Evolutionary conservation across 2,797 vertebrate genomes (phyloP).

Genomic region (Trachurus trachurus): DNA sequence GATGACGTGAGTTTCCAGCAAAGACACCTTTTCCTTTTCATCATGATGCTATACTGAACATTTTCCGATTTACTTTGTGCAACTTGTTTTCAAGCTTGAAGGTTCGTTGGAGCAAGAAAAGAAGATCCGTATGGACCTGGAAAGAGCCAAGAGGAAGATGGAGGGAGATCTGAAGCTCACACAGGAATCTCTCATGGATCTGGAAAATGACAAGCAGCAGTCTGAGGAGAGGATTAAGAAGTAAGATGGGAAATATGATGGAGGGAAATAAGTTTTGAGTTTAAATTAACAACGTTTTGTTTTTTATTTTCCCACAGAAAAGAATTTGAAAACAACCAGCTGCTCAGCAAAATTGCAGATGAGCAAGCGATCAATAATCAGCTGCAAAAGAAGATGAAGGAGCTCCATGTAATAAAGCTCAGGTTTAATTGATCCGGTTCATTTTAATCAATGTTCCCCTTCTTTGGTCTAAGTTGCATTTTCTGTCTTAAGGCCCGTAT

Average conservation of each 20-base stretch:
- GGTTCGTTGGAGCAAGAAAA: conserved; percentile 89
- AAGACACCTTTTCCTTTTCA: neutral
- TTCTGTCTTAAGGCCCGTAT: conserved; percentile 83
- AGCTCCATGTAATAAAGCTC: conserved; percentile 82
- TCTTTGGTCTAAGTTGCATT: fast-evolving
- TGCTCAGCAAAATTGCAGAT: conserved; percentile 86
- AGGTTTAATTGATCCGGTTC: neutral
- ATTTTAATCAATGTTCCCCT: too few species aligned
- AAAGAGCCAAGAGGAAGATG: conserved; percentile 88
- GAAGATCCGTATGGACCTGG: conserved; percentile 87
- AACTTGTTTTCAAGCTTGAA: conserved; percentile 81
- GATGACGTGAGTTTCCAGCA: conserved; percentile 85
- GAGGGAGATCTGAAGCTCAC: conserved; percentile 90
- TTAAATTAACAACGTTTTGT: neutral
- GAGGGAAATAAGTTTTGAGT: neutral
- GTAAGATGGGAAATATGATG: conserved; percentile 64
- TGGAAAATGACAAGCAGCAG: conserved; percentile 89
- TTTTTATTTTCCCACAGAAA: conserved; percentile 78
- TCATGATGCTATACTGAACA: neutral
- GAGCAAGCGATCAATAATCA: conserved; percentile 81
- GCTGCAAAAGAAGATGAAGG: conserved; percentile 84
- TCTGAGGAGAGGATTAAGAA: conserved; percentile 90
- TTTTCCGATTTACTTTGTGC: neutral
- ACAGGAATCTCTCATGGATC: conserved; percentile 87
- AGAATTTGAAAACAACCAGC: conserved; percentile 89